A percentile compares a stretch with the other conserved stretches of the same genome.
phyloP scores from a whole-genome alignment of 2,797 vertebrate species.

The Parauchenoglanis punctatus region DNA sequence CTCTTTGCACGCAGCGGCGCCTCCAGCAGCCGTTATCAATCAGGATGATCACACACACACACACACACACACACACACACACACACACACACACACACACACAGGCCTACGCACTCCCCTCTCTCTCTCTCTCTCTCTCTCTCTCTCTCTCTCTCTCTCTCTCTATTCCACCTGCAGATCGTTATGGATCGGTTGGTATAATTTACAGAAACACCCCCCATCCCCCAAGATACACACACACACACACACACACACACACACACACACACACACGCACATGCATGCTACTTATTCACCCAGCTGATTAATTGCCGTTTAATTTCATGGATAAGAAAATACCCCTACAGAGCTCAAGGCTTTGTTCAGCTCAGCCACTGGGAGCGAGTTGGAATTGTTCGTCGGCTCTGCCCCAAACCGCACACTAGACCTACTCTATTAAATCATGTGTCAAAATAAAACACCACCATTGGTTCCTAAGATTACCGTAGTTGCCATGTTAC shows the following conservation, averaged over 20 bases:
- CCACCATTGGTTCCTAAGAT: background rate
- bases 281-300: conserved; percentile 27
- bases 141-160: background rate
- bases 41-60: conserved; percentile 57
- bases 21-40: conserved; percentile 82
- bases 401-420: conserved; percentile 14
- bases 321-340: conserved; percentile 24
- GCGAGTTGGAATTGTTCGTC: background rate
- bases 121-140: background rate
- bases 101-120: background rate
- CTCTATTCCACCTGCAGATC: conserved; percentile 74
- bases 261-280: conserved; percentile 12
- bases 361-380: conserved; percentile 8
- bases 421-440: background rate
- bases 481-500: background rate
- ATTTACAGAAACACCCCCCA: conserved; percentile 54
- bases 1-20: conserved; percentile 79
- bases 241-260: conserved; percentile 3
- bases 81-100: conserved; percentile 20
- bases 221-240: conserved; percentile 12
- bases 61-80: conserved; percentile 8
- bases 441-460: conserved; percentile 14
- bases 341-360: conserved; percentile 1
- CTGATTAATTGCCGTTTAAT: conserved; percentile 50
- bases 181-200: conserved; percentile 79